Base-by-base conservation (phyloP, 2,797 vertebrate species). In the Dallia pectoralis region DNA sequence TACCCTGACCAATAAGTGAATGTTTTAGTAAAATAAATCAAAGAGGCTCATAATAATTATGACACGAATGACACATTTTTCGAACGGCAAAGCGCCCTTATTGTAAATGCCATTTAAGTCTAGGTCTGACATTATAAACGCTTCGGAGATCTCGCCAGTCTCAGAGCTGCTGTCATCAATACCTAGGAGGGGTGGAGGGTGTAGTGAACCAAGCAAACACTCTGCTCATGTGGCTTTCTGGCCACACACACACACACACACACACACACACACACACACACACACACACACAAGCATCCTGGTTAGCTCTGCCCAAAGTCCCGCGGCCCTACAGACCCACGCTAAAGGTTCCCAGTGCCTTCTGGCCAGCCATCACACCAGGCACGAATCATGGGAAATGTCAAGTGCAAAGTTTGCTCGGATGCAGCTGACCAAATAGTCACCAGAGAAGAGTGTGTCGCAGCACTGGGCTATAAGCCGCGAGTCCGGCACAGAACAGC, bases 361-460 rank as follows among this genome's bases (percentile, higher is more conserved):
- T 77, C 81, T 81, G 91, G 93, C 90, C 82, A 84, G 81, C 83
- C 79, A 88, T 91, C 88, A 88, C 83, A 91, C 90, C 85, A 84
- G 87, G 81, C 87, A 87, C 88, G 89, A 92, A 88, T 91, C 89
- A 91, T 81, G n/a, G 79, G 83, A 92, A 91, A 92, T 92, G 91
- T 90, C 91, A 92, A 91, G 91, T 81, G 80, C 84, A 86, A 90
- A 90, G 87, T 88, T 89, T 88, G 85, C 82, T 47, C 81, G 75
- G 87, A 81, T 83, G 84, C 67, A 56, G 53, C 53, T 22, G 53
- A 56, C 53, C n/a, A 22, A 25, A 22, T 4, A 14, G 22, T 22
- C 49, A 71, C 78, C 53, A 32, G 5, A 33, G n/a, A 4, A 22
- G 33, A 67, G 19, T 27, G 80, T 70, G 75, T 61, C 48, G 62